These are phyloP conservation scores for Penaeus japonicus DNA, from an alignment of 1,140 invertebrate species.

Conservation along the genomic window DNA sequence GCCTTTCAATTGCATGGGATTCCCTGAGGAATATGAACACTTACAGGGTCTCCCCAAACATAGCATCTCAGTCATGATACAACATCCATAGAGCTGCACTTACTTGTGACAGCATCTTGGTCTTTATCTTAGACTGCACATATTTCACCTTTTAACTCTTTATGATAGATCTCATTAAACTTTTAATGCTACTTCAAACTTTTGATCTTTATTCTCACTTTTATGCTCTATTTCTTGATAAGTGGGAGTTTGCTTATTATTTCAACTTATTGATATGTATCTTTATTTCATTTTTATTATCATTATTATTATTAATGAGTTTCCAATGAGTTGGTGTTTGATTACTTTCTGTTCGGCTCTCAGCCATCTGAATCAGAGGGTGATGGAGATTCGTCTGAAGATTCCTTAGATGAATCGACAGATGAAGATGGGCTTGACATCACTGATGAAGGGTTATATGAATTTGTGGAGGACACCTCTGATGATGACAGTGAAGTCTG, in stretches of 20 bases:
- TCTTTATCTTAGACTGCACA: too few species aligned
- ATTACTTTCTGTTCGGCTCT: conserved; percentile 1
- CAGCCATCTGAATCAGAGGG: conserved; percentile 17
- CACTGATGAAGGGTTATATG: background rate
- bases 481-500: background rate
- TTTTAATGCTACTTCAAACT: background rate
- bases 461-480: background rate
- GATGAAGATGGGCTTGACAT: conserved; percentile 5
- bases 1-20: background rate
- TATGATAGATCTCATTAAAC: background rate
- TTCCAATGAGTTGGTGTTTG: background rate
- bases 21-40: background rate
- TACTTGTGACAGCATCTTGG: too few species aligned
- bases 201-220: background rate
- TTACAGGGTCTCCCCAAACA: too few species aligned
- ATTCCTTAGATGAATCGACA: conserved; percentile 26
- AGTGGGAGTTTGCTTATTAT: background rate
- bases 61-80: too few species aligned
- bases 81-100: too few species aligned
- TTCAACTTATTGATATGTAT: background rate
- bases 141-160: too few species aligned
- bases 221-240: background rate
- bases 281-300: background rate
- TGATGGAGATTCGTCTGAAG: conserved; percentile 19
- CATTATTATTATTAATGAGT: background rate